These are phyloP conservation scores for Leptobrachium ailaonicum DNA, from an alignment of 2,113 vertebrate genomes.

Conservation along the genomic window DNA sequence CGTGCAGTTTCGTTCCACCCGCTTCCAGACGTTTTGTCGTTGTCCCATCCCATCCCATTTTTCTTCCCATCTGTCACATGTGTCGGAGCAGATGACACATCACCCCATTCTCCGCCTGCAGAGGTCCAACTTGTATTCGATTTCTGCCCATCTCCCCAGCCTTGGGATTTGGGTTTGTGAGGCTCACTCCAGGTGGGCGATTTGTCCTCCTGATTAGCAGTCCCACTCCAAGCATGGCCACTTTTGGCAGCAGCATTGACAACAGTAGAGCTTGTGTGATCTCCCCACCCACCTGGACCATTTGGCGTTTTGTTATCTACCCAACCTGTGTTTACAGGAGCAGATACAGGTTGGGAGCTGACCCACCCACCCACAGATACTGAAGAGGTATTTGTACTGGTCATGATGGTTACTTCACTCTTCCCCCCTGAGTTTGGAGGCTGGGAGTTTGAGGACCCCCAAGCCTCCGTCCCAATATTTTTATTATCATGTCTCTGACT, in stretches of 20 bases:
- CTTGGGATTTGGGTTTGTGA: slow-evolving; percentile 81
- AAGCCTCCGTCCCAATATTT: slow-evolving; percentile 83
- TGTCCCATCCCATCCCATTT: slow-evolving; percentile 83
- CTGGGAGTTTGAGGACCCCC: slow-evolving; percentile 78
- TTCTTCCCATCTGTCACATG: slow-evolving; percentile 84
- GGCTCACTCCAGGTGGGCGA: slow-evolving; percentile 86
- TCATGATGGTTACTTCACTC: slow-evolving; percentile 78
- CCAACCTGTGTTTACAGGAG: slow-evolving; percentile 82
- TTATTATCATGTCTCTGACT: slow-evolving; percentile 80
- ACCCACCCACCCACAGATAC: slow-evolving; percentile 79
- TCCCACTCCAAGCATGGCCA: slow-evolving; percentile 84
- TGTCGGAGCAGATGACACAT: slow-evolving; percentile 69
- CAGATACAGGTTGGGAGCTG: slow-evolving; percentile 73
- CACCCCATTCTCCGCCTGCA: slow-evolving; percentile 71
- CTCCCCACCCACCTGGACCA: slow-evolving; percentile 87
- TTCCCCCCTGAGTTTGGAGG: slow-evolving; percentile 87
- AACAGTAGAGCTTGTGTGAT: slow-evolving; percentile 77
- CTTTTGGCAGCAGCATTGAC: slow-evolving; percentile 79
- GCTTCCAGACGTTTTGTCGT: slow-evolving; percentile 69
- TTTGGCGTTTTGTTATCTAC: slow-evolving; percentile 81
- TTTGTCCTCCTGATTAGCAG: slow-evolving; percentile 83
- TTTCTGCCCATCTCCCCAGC: slow-evolving; percentile 88
- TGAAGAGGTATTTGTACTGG: slow-evolving; percentile 83
- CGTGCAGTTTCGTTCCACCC: slow-evolving; percentile 72
- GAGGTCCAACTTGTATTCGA: slow-evolving; percentile 81